These are phyloP conservation scores for Eudorcas thomsonii DNA, from an alignment of 2,113 vertebrate species.

Conservation along the genomic window DNA sequence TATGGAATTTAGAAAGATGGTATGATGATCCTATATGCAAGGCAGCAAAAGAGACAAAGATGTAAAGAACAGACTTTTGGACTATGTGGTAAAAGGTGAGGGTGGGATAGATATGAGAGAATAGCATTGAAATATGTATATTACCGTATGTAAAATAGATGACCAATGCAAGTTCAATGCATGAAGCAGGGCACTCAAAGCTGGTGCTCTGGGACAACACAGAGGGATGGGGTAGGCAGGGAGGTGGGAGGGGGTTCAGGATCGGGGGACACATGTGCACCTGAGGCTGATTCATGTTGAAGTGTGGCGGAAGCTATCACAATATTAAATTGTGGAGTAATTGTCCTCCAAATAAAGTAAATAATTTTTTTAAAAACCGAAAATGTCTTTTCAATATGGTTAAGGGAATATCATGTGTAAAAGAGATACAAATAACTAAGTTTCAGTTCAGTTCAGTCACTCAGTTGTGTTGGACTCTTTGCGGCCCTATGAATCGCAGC, in stretches of 20 bases:
- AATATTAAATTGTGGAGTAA: neutral
- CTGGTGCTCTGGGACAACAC: neutral
- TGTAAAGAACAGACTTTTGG: neutral
- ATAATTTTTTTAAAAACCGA: rapidly evolving
- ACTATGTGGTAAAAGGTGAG: neutral
- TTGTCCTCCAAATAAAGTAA: neutral
- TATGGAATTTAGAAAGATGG: neutral
- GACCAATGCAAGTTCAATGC: neutral
- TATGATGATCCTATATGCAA: neutral
- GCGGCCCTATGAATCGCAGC: no score
- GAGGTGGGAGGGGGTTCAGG: rapidly evolving
- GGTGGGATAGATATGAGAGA: neutral
- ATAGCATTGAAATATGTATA: neutral
- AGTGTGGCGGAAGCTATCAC: neutral
- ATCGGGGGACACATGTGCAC: neutral
- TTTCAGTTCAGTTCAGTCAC: neutral
- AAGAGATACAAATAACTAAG: neutral
- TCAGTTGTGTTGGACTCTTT: no score
- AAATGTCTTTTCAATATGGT: neutral
- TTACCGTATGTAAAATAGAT: neutral
- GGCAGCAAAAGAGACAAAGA: neutral
- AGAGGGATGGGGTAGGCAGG: neutral
- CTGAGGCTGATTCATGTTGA: neutral
- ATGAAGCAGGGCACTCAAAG: neutral
- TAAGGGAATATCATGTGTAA: neutral